Base-by-base conservation (phyloP, 2,113 vertebrate species). In the Guaruba guarouba region DNA sequence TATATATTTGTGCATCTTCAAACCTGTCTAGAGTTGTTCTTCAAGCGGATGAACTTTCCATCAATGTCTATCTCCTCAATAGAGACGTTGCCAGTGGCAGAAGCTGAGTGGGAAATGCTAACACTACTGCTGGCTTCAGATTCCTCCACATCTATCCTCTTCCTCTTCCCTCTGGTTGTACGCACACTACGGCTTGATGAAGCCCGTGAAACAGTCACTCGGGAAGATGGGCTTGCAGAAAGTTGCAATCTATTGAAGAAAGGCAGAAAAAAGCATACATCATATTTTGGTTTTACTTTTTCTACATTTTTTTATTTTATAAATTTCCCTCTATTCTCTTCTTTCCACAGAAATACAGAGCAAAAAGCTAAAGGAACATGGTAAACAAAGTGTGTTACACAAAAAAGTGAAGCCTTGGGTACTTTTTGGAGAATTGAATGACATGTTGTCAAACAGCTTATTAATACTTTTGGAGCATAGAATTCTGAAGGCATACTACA, bases 61-160 rank as follows among this genome's bases (percentile, higher is more conserved):
- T 99, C 99, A 0, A 99, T 97, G 7, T 99, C 99, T 6, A 99
- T 98, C 97, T 99, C 99, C 3, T 99, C 98, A 1, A 99, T 95
- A 59, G 96, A 98, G 61, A 99, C 88, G 9, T 97, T 98, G 33
- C 99, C 99, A 1, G 98, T 99, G 92, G 99, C 98, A 3, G 99
- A 99, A 63, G 99, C 99, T 0, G 98, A 98, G 85, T 99, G 99
- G 33, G 98, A 97, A 41, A 99, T 99, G 85, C 98, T 98, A 29
- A 99, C 98, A 0, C 99, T 99, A 83, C 99, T 99, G 97, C 98
- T 99, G 11, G 98, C 99, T 64, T 99, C 99, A 0, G 98, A 99
- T 37, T 99, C 98, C 68, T 99, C 99, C 83, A 99, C 98, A 1
- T 99, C 98, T 1, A 98, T 85, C 12, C 98, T 98, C 98, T 98